Evolutionary conservation across 2,888 invertebrate genomes (phyloP).

Genomic region (Eurois occulta): DNA sequence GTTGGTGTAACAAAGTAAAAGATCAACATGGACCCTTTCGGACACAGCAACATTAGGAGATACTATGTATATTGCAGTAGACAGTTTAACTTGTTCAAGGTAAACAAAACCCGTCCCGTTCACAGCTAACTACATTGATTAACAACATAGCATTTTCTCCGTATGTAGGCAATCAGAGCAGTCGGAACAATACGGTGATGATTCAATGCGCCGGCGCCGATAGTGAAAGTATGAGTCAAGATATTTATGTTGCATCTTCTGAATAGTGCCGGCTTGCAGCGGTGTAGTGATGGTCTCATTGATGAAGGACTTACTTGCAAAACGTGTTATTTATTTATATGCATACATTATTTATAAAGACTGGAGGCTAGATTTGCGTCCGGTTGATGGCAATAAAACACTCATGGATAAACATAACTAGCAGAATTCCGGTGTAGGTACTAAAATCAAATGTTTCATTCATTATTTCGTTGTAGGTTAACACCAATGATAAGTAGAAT

Average conservation of each 20-base stretch:
- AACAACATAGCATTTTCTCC: slow-evolving; percentile 56
- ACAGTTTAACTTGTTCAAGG: not conserved
- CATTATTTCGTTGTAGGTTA: not conserved
- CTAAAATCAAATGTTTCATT: not conserved
- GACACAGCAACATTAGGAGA: no score
- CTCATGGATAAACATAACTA: not conserved
- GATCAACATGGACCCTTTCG: no score
- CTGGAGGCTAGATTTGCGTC: not conserved
- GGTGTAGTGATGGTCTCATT: not conserved
- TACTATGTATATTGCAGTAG: not conserved
- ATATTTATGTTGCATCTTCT: slow-evolving; percentile 53
- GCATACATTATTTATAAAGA: no score
- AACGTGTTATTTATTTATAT: not conserved
- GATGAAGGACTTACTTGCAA: slow-evolving; percentile 7
- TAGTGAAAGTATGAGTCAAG: slow-evolving; percentile 64
- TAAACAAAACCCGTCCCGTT: slow-evolving; percentile 33
- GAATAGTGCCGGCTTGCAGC: slow-evolving; percentile 9
- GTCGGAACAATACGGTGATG: slow-evolving; percentile 56
- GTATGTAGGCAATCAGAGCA: slow-evolving; percentile 63
- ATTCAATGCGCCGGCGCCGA: slow-evolving; percentile 58
- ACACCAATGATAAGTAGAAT: not conserved
- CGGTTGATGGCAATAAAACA: no score
- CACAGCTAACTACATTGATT: slow-evolving; percentile 39
- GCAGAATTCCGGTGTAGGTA: not conserved
- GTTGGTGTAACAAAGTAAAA: no score